Base-by-base conservation (phyloP, 2,797 vertebrate genomes). In the Enteromius radiatus region DNA sequence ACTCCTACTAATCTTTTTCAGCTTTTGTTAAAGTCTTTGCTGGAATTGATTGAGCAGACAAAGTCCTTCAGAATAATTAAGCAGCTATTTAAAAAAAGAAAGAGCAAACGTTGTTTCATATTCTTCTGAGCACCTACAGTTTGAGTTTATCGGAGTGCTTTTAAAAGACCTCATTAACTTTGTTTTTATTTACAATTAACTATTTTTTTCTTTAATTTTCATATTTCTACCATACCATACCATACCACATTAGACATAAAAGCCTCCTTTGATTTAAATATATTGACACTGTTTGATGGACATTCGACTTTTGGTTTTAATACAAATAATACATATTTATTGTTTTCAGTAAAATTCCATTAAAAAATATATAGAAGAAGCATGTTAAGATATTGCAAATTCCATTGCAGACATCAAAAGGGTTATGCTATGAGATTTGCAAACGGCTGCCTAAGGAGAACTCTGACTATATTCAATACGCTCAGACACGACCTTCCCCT, bases 41-140 rank as follows among this genome's bases (percentile, higher is more conserved):
- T 0, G 49, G 45, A 36, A 59, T 68, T 82, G 63, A 82, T 76
- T 69, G 61, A 82, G 17, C 15, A 67, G 61, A 76, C 77, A 77
- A 67, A 47, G 52, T 83, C 41, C 81, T 70, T 70, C 52, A 65
- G 59, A 36, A 59, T 82, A 82, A 76, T 82, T 33, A 77, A 83
- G 52, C 47, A 68, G 21, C 36, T 61, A 61, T 77, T 83, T 41
- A 77, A 77, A 77, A 77, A 77, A 77, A 73, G 33, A 76, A n/a
- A 68, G 23, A 76, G 61, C 23, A 71, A 75, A 82, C 4, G 33
- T n/a, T 1, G 1, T 68, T 82, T 82, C 23, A 23, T 36, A 47
- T 52, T 75, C 23, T 65, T 74, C 41, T 65, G 47, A 67, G 47
- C 59, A 74, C 21, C 15, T 52, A 41, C 9, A 52, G 17, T 74